phyloP scores from a whole-genome alignment of 2,113 vertebrate genomes.

The Paradisaea rubra region DNA sequence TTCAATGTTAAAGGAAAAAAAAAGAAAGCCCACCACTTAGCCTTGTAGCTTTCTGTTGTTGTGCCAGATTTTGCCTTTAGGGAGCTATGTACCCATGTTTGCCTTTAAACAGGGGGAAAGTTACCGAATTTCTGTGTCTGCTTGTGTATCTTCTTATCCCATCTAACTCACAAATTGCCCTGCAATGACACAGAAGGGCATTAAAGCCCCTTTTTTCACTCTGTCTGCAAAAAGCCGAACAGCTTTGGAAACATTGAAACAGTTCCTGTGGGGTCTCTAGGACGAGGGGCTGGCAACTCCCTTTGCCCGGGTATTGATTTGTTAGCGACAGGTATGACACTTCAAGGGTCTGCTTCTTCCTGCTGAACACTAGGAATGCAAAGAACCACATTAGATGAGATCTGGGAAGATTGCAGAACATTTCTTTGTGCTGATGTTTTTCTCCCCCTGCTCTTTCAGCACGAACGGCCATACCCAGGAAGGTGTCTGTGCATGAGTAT shows the following conservation, averaged over 20 bases:
- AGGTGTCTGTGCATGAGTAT: neutral
- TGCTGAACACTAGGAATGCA: rapidly evolving
- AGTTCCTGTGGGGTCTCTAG: rapidly evolving
- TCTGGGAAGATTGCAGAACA: neutral
- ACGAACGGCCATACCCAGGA: neutral
- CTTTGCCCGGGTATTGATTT: rapidly evolving
- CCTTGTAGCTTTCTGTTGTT: neutral
- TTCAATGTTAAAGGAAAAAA: neutral
- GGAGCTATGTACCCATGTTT: neutral
- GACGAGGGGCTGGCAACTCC: neutral
- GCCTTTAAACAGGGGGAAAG: neutral
- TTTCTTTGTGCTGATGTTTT: neutral
- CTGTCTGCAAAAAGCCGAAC: neutral
- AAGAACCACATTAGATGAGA: neutral
- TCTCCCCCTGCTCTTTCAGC: neutral
- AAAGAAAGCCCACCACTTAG: neutral
- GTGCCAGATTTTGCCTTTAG: neutral
- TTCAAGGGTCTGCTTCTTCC: neutral
- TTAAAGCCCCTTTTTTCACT: neutral
- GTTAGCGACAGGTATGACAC: neutral
- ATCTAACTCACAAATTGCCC: neutral
- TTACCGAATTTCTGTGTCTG: neutral
- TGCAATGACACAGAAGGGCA: neutral
- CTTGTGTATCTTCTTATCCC: neutral
- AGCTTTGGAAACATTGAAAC: neutral